Evolutionary conservation across 23 tunicate species (phyloP).

Genomic region (Trididemnum miniatum): DNA sequence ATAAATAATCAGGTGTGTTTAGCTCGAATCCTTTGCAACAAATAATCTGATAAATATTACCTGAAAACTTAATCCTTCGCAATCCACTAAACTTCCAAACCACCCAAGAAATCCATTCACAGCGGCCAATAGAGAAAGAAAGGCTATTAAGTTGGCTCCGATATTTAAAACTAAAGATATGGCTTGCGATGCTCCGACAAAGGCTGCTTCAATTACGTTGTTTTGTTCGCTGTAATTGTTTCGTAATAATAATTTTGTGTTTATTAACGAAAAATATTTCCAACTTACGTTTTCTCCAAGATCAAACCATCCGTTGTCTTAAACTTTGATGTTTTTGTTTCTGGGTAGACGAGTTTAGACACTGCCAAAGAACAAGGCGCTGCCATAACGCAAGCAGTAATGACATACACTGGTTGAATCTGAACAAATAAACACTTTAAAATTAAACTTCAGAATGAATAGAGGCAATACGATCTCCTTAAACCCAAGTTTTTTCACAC

Average conservation of each 20-base stretch:
- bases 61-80: slow-evolving; percentile 44
- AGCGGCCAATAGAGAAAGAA: slow-evolving; percentile 64
- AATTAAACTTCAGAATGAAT: no score
- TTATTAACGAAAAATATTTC: no score
- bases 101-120: slow-evolving; percentile 48
- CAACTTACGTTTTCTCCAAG: slow-evolving; percentile 51
- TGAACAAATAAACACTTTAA: background rate
- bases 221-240: slow-evolving; percentile 35
- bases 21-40: no score
- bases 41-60: slow-evolving; percentile 2
- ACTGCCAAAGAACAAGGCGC: slow-evolving; percentile 82
- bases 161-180: slow-evolving; percentile 61
- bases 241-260: no score
- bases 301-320: slow-evolving; percentile 9
- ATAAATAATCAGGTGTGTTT: no score
- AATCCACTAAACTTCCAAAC: slow-evolving; percentile 46
- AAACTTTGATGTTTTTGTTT: slow-evolving; percentile 68
- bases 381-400: slow-evolving; percentile 83
- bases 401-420: slow-evolving; percentile 57
- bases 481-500: no score
- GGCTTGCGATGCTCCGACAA: slow-evolving; percentile 55
- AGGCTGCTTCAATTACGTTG: slow-evolving; percentile 66
- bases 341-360: slow-evolving; percentile 68
- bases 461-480: no score
- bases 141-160: slow-evolving; percentile 60